phyloP scores from a whole-genome alignment of 1,140 invertebrate species.

The Drosophila kanapiae region DNA sequence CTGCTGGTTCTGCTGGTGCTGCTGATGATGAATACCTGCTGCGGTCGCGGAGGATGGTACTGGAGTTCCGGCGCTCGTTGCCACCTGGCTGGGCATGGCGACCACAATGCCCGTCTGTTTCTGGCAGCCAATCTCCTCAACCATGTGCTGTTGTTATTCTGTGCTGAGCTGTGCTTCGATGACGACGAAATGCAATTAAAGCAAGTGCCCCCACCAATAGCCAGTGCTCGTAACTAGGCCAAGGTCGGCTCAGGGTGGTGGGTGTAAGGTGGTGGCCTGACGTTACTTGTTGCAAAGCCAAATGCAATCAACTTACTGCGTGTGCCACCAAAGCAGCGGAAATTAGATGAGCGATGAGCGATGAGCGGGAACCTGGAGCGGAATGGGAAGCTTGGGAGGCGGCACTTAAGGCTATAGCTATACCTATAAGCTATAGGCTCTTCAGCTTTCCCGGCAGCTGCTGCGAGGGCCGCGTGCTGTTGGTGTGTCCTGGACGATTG shows the following conservation, averaged over 20 bases:
- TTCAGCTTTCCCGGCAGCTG: neutral
- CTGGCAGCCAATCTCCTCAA: conserved; percentile 69
- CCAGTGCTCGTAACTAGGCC: conserved; percentile 56
- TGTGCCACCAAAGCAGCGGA: conserved; percentile 16
- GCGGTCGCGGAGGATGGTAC: conserved; percentile 6
- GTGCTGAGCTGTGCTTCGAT: conserved; percentile 6
- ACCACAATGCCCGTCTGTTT: conserved; percentile 69
- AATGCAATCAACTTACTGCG: conserved; percentile 29
- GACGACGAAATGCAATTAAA: conserved; percentile 49
- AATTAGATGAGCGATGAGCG: conserved; percentile 14
- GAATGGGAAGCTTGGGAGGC: conserved; percentile 1
- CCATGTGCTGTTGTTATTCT: conserved; percentile 39
- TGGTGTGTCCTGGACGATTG: conserved; percentile 63
- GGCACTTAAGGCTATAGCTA: neutral
- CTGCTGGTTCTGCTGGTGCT: neutral
- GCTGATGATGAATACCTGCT: conserved; percentile 17
- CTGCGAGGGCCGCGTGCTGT: conserved; percentile 3
- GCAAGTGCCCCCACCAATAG: conserved; percentile 28
- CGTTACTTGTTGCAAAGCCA: conserved; percentile 49
- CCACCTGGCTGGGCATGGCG: conserved; percentile 63
- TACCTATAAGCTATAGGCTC: conserved; percentile 9
- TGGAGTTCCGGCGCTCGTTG: conserved; percentile 39
- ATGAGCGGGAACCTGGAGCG: neutral
- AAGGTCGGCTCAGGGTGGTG: conserved; percentile 44
- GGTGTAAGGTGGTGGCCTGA: neutral